phyloP scores from a whole-genome alignment of 2,888 invertebrate species.

The Archips crataeganus region DNA sequence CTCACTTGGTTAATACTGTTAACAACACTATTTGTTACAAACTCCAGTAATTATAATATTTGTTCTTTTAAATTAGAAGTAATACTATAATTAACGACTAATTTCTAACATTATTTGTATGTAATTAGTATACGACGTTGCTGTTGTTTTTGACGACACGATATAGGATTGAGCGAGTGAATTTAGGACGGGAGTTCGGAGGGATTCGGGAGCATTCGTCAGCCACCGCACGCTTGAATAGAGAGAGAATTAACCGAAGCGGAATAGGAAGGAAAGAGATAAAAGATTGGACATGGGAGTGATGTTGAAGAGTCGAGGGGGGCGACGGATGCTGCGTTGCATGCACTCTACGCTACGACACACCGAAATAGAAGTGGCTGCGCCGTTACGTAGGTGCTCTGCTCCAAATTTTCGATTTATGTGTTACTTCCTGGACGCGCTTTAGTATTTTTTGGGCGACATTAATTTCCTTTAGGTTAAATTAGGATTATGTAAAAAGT shows the following conservation, averaged over 20 bases:
- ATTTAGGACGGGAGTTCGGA: conserved; percentile 68
- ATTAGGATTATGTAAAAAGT: conserved; percentile 6
- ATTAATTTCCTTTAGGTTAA: conserved; percentile 30
- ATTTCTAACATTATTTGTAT: conserved; percentile 35
- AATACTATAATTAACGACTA: conserved; percentile 20
- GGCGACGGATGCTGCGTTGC: conserved; percentile 69
- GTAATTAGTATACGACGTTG: conserved; percentile 55
- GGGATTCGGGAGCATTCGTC: conserved; percentile 67
- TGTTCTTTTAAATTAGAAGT: conserved; percentile 18
- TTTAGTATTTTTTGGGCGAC: conserved; percentile 34
- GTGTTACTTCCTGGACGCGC: conserved; percentile 67
- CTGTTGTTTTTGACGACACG: conserved; percentile 56
- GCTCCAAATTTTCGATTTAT: conserved; percentile 75
- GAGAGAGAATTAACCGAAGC: conserved; percentile 49
- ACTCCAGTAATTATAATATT: conserved; percentile 21
- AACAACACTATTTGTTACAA: conserved; percentile 16
- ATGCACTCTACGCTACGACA: conserved; percentile 49
- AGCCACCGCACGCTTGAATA: conserved; percentile 52
- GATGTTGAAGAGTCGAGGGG: conserved; percentile 49
- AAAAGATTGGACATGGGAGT: conserved; percentile 48
- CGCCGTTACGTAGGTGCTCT: conserved; percentile 60
- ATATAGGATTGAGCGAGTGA: conserved; percentile 55
- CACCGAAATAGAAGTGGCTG: conserved; percentile 73
- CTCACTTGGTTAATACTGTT: neutral
- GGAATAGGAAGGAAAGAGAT: conserved; percentile 58